Evolutionary conservation across 2,888 invertebrate species (phyloP), one percentile per base, ranked within the genome.

Genomic region (Saturnia pavonia): DNA sequence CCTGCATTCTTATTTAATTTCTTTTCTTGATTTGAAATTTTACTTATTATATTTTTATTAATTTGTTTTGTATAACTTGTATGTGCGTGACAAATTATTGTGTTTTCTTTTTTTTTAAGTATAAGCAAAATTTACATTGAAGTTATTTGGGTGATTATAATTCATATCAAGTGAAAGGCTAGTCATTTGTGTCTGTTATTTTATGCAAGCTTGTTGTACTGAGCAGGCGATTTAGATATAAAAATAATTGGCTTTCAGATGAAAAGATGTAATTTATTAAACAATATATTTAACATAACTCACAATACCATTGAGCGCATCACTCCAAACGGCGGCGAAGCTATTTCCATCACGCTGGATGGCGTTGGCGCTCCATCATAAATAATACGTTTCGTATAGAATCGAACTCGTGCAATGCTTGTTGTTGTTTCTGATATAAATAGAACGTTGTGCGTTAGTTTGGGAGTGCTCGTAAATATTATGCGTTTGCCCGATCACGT

Each of bases 341-440:
- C 88, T 89, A 88, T 88, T 88, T 88, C 80, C 83, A 86, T 85
- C 87, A 76, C 79, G 66, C 43, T 27, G 25, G 57, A 67, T 70
- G 70, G 78, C 76, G 57, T 54, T 70, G 70, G 78, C 76, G 76
- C 79, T 80, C 79, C 81, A 76, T 88, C 88, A 86, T 89, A 88
- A 89, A 89, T 89, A 88, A 87, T 87, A 83, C 85, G 78, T 83
- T 82, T 40, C 65, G 65, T 65, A 40, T 19, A 65, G 65, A 65
- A 65, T 65, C 65, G 65, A 65, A 65, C 34, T 40, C 65, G 40
- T 40, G 65, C 65, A 65, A n/a, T 65, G 65, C 65, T 65, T 65
- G 40, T 65, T 65, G 51, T 51, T 68, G 25, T 68, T 54, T n/a
- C 48, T 2, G 12, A 19, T 68, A 40, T 45, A 27, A 51, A 51